These are phyloP conservation scores for Labeo rohita DNA, from an alignment of 2,113 vertebrate genomes.

Conservation along the genomic window DNA sequence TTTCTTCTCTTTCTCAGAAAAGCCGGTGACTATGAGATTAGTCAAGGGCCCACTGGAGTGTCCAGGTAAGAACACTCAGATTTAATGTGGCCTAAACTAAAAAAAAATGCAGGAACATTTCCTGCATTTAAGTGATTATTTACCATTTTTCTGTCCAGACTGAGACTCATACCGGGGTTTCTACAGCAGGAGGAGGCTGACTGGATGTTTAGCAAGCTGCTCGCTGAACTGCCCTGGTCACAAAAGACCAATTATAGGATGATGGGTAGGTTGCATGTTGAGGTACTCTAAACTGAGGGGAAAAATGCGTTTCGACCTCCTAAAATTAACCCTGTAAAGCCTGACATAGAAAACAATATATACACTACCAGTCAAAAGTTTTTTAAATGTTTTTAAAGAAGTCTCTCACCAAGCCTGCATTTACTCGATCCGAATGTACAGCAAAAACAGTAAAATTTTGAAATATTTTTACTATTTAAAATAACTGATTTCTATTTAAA, in stretches of 20 bases:
- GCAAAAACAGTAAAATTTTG: too few relatives aligned
- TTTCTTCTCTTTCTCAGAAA: constrained; percentile 71
- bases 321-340: too few relatives aligned
- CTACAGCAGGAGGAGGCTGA: constrained; percentile 84
- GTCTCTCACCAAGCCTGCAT: too few relatives aligned
- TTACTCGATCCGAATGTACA: too few relatives aligned
- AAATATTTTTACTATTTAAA: too few relatives aligned
- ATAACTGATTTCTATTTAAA: too few relatives aligned
- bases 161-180: constrained; percentile 84
- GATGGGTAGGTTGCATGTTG: constrained; percentile 66
- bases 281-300: background rate
- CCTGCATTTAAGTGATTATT: background rate
- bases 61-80: constrained; percentile 78
- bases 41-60: constrained; percentile 80
- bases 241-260: constrained; percentile 85
- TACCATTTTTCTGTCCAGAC: constrained; percentile 66
- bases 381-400: too few relatives aligned
- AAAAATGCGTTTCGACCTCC: background rate
- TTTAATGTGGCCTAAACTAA: background rate
- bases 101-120: background rate
- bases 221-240: constrained; percentile 88
- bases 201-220: constrained; percentile 87
- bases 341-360: too few relatives aligned
- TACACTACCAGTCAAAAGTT: too few relatives aligned
- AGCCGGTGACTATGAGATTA: constrained; percentile 87